A percentile compares a stretch with the other conserved stretches of the same genome.
Conservation (phyloP, 30 jellyfish, hydroid and myxozoan genomes). For the Turritopsis rubra region DNA sequence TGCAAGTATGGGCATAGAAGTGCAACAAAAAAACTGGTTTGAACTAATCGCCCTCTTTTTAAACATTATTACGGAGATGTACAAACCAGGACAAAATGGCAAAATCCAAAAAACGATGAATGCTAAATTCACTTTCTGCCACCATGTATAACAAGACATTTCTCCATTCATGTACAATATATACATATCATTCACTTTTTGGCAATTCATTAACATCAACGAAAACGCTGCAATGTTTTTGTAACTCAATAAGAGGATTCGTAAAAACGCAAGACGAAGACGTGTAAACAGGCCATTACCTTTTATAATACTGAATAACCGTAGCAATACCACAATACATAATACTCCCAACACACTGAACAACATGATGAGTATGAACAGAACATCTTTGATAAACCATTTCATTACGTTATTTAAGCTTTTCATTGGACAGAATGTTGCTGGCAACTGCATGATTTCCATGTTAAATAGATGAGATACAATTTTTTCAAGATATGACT, state of each 20-base stretch:
- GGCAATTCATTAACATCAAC: background rate
- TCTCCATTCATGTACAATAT: conserved; percentile 8
- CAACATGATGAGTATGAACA: background rate
- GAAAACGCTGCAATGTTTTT: background rate
- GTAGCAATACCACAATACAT: background rate
- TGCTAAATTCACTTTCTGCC: background rate
- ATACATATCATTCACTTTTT: background rate
- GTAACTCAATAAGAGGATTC: background rate
- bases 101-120: conserved; percentile 1
- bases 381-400: background rate
- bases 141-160: background rate
- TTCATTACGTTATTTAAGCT: background rate
- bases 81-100: background rate
- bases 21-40: background rate
- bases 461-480: background rate
- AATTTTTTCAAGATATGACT: background rate
- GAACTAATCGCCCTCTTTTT: background rate
- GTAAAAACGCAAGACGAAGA: background rate
- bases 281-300: background rate
- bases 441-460: background rate
- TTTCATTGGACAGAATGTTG: background rate
- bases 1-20: background rate
- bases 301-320: background rate
- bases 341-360: background rate
- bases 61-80: background rate